Evolutionary conservation across 2,888 invertebrate genomes (phyloP).

Genomic region (Laspeyria flexula): DNA sequence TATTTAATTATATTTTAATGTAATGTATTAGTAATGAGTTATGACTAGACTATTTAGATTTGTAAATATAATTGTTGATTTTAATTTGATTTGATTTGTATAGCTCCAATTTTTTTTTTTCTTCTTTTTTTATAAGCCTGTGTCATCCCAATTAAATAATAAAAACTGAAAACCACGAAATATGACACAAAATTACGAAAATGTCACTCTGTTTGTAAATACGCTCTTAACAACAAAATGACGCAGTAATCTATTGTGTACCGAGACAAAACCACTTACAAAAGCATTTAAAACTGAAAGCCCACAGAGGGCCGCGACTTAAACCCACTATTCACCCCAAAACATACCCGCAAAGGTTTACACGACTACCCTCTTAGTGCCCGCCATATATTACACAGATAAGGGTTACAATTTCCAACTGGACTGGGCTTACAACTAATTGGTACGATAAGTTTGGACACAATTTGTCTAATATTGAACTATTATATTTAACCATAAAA

Average conservation of each 20-base stretch:
- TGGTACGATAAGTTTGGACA: background rate
- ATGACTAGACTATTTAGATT: too few species aligned
- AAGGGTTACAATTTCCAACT: slow-evolving; percentile 20
- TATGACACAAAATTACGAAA: too few species aligned
- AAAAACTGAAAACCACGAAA: too few species aligned
- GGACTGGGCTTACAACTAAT: background rate
- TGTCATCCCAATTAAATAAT: background rate
- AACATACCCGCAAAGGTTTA: slow-evolving; percentile 5
- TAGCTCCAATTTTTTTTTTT: too few species aligned
- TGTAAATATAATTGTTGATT: too few species aligned
- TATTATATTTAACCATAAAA: too few species aligned
- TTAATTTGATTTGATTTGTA: too few species aligned
- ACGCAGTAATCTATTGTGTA: slow-evolving; percentile 4
- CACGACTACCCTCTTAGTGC: slow-evolving; percentile 15
- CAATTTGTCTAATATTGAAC: background rate
- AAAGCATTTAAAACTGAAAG: slow-evolving; percentile 13
- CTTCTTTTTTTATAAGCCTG: too few species aligned
- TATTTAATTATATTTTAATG: too few species aligned
- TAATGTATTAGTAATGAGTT: too few species aligned
- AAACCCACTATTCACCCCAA: slow-evolving; percentile 6
- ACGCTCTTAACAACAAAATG: too few species aligned
- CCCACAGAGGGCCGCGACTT: slow-evolving; percentile 4
- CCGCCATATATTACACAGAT: slow-evolving; percentile 41
- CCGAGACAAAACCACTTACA: slow-evolving; percentile 2
- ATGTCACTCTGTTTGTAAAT: too few species aligned